A percentile compares a stretch with the other conserved stretches of the same genome.
Evolutionary conservation across 2,113 vertebrate species (phyloP).

Genomic region (Gopherus flavomarginatus): DNA sequence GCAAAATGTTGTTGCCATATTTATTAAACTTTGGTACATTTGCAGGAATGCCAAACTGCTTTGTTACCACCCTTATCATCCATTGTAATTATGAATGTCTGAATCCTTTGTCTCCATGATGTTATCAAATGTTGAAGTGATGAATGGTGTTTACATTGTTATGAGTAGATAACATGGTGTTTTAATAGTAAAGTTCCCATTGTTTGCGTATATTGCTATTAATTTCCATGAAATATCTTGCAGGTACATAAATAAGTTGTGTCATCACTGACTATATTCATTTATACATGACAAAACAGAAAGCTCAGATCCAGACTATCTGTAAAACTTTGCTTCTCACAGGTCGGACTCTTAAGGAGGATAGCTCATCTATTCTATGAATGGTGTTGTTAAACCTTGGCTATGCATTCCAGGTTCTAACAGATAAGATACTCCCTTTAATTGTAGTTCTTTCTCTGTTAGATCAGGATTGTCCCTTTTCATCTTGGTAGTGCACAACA

Average conservation of each 20-base stretch:
- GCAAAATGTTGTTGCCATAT: background rate
- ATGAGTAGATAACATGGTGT: slow-evolving; percentile 59
- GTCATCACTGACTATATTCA: slow-evolving; percentile 29
- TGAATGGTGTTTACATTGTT: slow-evolving; percentile 62
- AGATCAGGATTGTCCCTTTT: background rate
- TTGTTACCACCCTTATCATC: slow-evolving; percentile 22
- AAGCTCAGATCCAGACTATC: slow-evolving; percentile 41
- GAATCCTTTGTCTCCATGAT: slow-evolving; percentile 61
- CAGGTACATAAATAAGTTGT: slow-evolving; percentile 68
- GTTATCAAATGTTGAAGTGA: slow-evolving; percentile 59
- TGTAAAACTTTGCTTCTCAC: slow-evolving; percentile 21
- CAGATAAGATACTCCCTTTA: accelerated
- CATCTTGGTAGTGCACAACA: background rate
- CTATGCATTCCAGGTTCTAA: background rate
- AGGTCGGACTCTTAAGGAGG: background rate
- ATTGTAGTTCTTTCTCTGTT: background rate
- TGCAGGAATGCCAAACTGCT: slow-evolving; percentile 10
- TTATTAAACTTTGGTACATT: slow-evolving; percentile 14
- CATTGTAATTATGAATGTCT: slow-evolving; percentile 34
- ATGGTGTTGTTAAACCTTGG: background rate
- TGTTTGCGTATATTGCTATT: slow-evolving; percentile 48
- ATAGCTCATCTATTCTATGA: background rate
- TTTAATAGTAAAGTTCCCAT: slow-evolving; percentile 60
- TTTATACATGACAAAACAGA: slow-evolving; percentile 47
- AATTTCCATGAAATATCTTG: slow-evolving; percentile 62